phyloP scores from a whole-genome alignment of 2,113 vertebrate genomes.

The Toxotes chatareus region DNA sequence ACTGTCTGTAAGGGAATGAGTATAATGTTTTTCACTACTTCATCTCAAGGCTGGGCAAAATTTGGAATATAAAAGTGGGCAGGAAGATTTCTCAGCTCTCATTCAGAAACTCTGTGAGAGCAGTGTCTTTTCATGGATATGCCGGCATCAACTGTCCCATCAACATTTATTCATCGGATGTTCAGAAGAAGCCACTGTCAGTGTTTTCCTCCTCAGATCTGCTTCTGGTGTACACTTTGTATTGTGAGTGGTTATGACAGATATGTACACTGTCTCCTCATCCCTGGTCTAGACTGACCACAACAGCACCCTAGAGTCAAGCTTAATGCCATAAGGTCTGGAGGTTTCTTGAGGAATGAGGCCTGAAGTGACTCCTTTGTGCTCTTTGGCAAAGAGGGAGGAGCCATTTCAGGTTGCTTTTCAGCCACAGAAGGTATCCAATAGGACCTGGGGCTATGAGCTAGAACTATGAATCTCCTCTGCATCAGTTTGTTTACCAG shows the following conservation, averaged over 20 bases:
- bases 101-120: background rate
- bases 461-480: background rate
- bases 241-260: background rate
- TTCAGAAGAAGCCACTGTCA: background rate
- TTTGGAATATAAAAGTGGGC: background rate
- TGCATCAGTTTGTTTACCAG: background rate
- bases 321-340: no score
- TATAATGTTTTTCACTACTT: background rate
- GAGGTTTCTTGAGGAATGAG: no score
- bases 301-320: background rate
- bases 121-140: background rate
- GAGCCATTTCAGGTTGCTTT: background rate
- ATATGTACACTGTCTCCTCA: background rate
- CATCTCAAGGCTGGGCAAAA: background rate
- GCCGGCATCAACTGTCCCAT: background rate
- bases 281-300: background rate
- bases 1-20: background rate
- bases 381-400: background rate
- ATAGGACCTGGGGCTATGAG: background rate
- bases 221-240: background rate
- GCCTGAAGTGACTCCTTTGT: fast-evolving
- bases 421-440: background rate
- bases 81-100: background rate
- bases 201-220: background rate
- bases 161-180: background rate